Conservation (phyloP, 2,888 invertebrate genomes). For the Troides helena region DNA sequence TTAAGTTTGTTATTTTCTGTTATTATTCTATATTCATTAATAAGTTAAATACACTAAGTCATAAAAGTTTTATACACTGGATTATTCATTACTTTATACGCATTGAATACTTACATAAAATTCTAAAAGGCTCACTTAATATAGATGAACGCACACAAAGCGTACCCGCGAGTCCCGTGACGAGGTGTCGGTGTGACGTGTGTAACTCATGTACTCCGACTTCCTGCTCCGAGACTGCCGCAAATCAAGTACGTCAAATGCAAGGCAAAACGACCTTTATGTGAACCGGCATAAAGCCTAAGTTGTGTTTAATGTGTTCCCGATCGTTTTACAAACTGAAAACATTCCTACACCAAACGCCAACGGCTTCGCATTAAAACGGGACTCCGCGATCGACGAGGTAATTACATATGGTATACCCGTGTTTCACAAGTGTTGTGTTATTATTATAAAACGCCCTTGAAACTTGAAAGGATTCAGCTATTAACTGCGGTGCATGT, state of each 20-base stretch:
- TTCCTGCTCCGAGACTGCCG: slow-evolving; percentile 15
- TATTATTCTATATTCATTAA: no score
- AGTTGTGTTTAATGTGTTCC: slow-evolving; percentile 6
- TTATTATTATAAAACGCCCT: slow-evolving; percentile 26
- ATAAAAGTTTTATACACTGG: neutral
- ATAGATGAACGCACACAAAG: slow-evolving; percentile 21
- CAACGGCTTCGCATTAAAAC: slow-evolving; percentile 28
- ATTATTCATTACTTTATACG: slow-evolving; percentile 5
- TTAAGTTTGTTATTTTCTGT: no score
- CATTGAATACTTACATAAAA: neutral
- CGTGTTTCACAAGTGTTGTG: slow-evolving; percentile 17
- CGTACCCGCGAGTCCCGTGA: slow-evolving; percentile 20
- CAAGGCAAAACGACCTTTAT: slow-evolving; percentile 12
- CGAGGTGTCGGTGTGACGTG: slow-evolving; percentile 29
- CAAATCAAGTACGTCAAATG: slow-evolving; percentile 14
- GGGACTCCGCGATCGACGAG: slow-evolving; percentile 28
- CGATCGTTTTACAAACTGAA: slow-evolving; percentile 20
- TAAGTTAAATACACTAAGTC: neutral
- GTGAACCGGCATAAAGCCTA: neutral
- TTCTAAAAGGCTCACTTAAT: slow-evolving; percentile 21
- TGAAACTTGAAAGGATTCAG: slow-evolving; percentile 18
- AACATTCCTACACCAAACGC: slow-evolving; percentile 27
- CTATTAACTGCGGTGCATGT: neutral
- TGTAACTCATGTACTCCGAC: slow-evolving; percentile 26
- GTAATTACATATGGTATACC: slow-evolving; percentile 23